Evolutionary conservation across 2,113 vertebrate genomes (phyloP), one percentile per base, ranked within the genome.

Genomic region (Platysteira castanea): DNA sequence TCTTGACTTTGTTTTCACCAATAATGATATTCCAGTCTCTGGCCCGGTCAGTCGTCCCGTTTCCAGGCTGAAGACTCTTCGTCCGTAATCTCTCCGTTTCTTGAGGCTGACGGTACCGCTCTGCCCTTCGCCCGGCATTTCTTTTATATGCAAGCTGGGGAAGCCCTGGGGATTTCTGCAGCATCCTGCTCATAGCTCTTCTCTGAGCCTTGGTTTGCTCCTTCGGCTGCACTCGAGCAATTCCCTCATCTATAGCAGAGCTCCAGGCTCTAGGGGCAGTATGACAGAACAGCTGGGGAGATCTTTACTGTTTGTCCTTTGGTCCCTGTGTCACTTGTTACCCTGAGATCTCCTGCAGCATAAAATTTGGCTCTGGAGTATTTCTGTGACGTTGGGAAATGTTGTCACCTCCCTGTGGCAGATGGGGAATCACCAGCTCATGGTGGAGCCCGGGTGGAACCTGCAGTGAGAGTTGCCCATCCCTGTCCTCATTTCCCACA

Each of bases 341-440:
- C 61, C 11, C 3, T 8, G 53, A 50, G 39, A 59, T 67, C 65
- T 87, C 76, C 79, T 49, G 41, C 30, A 47, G 54, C 8, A 1
- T 70, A 41, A 30, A 44, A 42, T 82, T 50, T 67, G 70, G 67
- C 93, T 92, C 57, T 15, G 2, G 33, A 88, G 39, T 53, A 7
- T 24, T 22, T 65, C 10, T 0, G 2, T 52, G 84, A 12, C 0
- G 0, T 27, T 59, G 12, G 37, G 27, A 49, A 53, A 24, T 17
- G 10, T 31, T n/a, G 23, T 56, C 47, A 33, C 30, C 50, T 94
- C 64, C n/a, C 50, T 50, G 19, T 33, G 60, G 35, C 81, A 71
- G 73, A 52, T 57, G 61, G 63, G 91, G 73, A 84, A 41, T 61
- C 0, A 0, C 59, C 2, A 0, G 44, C 52, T 82, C 0, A 0